phyloP scores from a whole-genome alignment of 2,888 invertebrate species.

The Heliconius aoede region DNA sequence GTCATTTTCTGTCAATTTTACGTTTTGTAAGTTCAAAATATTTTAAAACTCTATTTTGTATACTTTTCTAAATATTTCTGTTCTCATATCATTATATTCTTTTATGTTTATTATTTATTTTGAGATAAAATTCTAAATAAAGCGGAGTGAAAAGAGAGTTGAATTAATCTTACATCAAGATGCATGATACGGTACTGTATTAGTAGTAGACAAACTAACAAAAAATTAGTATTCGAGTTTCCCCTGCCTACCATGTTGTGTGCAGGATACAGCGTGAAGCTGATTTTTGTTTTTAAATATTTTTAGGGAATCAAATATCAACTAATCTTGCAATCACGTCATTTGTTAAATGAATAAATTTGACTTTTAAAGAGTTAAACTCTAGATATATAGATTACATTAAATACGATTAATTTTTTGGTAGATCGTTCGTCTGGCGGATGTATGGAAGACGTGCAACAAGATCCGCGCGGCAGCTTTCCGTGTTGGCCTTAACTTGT shows the following conservation, averaged over 20 bases:
- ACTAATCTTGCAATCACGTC: not conserved
- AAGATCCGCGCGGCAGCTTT: constrained; percentile 90
- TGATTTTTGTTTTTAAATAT: too few relatives aligned
- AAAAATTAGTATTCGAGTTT: too few relatives aligned
- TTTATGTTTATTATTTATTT: not conserved
- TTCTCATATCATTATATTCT: not conserved
- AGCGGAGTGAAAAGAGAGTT: not conserved
- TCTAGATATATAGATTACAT: too few relatives aligned
- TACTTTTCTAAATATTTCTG: not conserved
- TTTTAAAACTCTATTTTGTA: not conserved
- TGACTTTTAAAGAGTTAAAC: too few relatives aligned
- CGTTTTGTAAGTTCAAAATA: not conserved
- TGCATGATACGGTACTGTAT: constrained; percentile 69
- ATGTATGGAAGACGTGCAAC: constrained; percentile 91
- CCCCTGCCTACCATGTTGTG: too few relatives aligned
- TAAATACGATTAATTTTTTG: not conserved
- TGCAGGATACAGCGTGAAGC: too few relatives aligned
- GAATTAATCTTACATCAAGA: constrained; percentile 50
- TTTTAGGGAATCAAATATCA: too few relatives aligned
- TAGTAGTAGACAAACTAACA: not conserved
- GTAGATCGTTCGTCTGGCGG: constrained; percentile 82
- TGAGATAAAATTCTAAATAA: not conserved
- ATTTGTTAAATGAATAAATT: not conserved
- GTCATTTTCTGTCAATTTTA: constrained; percentile 2
- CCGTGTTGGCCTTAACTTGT: constrained; percentile 88